Conservation (phyloP, 64 coral and sea anemone species). For the Porites australiensis region DNA sequence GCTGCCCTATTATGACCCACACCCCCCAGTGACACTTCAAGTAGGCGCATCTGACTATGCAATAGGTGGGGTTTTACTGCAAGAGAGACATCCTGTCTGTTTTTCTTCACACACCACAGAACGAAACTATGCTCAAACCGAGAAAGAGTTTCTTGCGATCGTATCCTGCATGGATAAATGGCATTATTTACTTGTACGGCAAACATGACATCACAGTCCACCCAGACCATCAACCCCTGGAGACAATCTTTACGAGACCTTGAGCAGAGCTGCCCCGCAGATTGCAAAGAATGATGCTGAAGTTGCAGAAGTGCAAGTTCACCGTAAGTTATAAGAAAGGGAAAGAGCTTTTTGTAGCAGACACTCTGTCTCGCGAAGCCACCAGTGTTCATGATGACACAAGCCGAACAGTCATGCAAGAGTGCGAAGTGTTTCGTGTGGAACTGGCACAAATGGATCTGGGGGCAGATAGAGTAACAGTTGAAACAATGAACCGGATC, state of each 20-base stretch:
- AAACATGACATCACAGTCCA: constrained; percentile 29
- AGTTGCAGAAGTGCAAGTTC: constrained; percentile 24
- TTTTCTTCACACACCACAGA: constrained; percentile 13
- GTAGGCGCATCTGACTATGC: neutral
- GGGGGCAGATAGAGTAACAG: neutral
- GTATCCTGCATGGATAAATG: neutral
- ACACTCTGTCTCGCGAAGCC: constrained; percentile 49
- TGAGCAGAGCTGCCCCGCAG: neutral
- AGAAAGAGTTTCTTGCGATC: constrained; percentile 14
- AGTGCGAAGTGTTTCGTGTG: constrained; percentile 36
- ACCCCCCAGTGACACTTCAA: neutral
- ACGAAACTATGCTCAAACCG: neutral
- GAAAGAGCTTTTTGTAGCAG: constrained; percentile 56
- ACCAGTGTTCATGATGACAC: neutral
- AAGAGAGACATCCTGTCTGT: neutral
- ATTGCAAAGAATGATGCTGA: neutral
- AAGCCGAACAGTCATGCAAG: neutral
- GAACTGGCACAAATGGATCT: constrained; percentile 36
- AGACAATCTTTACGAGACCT: neutral
- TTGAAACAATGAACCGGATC: neutral
- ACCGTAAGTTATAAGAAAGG: constrained; percentile 32
- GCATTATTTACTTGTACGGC: constrained; percentile 14
- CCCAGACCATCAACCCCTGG: neutral
- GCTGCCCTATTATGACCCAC: no score
- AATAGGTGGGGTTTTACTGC: neutral